Conservation (phyloP, 30 jellyfish, hydroid and myxozoan genomes). For the Kudoa iwatai region DNA sequence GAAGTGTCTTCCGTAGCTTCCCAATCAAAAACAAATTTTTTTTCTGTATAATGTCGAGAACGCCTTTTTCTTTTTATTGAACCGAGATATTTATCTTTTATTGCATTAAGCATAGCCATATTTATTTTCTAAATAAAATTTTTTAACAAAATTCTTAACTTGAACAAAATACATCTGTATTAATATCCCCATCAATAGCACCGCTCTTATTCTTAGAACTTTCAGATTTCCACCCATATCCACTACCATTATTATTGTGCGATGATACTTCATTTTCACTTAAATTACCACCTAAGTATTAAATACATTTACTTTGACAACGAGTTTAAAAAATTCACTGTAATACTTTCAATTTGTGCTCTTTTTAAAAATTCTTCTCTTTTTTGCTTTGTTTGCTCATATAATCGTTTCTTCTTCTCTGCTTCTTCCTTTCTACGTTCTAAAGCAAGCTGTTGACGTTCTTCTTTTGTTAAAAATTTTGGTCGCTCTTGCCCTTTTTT, state of each 20-base stretch:
- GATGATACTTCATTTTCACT: too few relatives aligned
- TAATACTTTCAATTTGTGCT: too few relatives aligned
- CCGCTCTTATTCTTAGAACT: slow-evolving; percentile 18
- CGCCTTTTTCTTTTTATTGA: slow-evolving; percentile 15
- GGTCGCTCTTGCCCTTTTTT: too few relatives aligned
- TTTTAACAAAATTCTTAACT: slow-evolving; percentile 4
- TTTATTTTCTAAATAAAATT: slow-evolving; percentile 5
- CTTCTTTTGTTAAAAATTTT: slow-evolving; percentile 41
- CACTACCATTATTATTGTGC: too few relatives aligned
- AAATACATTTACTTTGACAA: too few relatives aligned
- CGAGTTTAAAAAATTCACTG: too few relatives aligned
- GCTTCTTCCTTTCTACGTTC: slow-evolving; percentile 29
- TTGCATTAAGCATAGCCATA: not conserved
- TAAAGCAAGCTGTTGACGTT: slow-evolving; percentile 9
- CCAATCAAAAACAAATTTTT: slow-evolving; percentile 86
- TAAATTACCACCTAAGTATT: too few relatives aligned
- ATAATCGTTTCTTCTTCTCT: slow-evolving; percentile 26
- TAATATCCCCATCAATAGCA: slow-evolving; percentile 7
- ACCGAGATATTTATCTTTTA: slow-evolving; percentile 21
- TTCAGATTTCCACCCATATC: too few relatives aligned
- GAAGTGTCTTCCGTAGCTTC: slow-evolving; percentile 93
- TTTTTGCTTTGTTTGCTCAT: slow-evolving; percentile 15
- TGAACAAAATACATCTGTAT: slow-evolving; percentile 4
- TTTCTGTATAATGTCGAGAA: slow-evolving; percentile 47
- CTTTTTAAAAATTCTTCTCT: slow-evolving; percentile 12